Evolutionary conservation across 2,113 vertebrate species (phyloP), one percentile per base, ranked within the genome.

Genomic region (Aegithalos caudatus): DNA sequence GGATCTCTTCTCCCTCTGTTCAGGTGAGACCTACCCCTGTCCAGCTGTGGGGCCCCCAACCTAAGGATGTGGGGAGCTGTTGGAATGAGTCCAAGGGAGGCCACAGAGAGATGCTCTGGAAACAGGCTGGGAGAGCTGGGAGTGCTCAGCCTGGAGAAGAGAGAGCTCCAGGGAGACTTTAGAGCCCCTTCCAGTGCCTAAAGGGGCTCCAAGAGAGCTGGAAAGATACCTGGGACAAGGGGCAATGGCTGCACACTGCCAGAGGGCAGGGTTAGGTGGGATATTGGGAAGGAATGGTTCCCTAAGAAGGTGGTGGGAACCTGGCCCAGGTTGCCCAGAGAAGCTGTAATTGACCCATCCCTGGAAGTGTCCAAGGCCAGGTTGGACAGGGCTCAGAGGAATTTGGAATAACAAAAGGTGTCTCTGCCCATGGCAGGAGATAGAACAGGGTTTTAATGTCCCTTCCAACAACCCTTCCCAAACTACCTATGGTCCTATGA

Each of bases 351-450:
- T 74, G n/a, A 6, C 1, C 45, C 28, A 38, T n/a, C 33, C 28
- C 38, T 81, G 38, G 12, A 2, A 53, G 9, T 35, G n/a, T 5
- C 2, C 69, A n/a, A 45, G 20, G 16, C 20, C 53, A 76, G 45
- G 38, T 0, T 61, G 47, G 24, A 89, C 0, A 1, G 14, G 14
- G 21, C n/a, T 74, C 40, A 53, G 70, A 76, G 21, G 40, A 31
- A 0, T 11, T 10, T 76, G 47, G 47, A 10, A 1, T 1, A 29
- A 21, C 2, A 22, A 9, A 6, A 67, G 17, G 29, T 40, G 70
- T 20, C n/a, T 7, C n/a, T 69, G 47, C 8, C 38, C 8, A 12
- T 8, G 29, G 78, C 69, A 89, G 5, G 20, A 12, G 11, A 10
- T 24, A 1, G 53, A 35, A 74, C 5, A 4, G 13, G 11, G 29